A percentile compares a stretch with the other conserved stretches of the same genome.
These are phyloP conservation scores for zebrafish (Danio rerio) DNA, from an alignment of 2,113 vertebrate genomes.

Conservation along the genomic window DNA sequence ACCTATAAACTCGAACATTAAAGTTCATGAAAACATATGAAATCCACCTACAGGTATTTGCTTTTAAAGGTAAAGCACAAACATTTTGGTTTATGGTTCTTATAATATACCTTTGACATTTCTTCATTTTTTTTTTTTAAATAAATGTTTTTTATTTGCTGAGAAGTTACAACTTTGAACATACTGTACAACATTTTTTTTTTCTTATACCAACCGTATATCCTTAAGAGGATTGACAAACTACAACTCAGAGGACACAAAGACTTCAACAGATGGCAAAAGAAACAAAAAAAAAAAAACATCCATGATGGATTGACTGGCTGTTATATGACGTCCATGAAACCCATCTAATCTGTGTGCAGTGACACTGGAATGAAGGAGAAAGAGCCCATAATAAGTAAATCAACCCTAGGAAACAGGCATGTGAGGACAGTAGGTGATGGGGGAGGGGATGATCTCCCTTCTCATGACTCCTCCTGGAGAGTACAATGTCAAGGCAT, in stretches of 20 bases:
- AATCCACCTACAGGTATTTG: no score
- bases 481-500: constrained; percentile 12
- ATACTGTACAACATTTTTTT: no score
- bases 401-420: constrained; percentile 28
- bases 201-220: no score
- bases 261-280: constrained; percentile 27
- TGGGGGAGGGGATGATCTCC: neutral
- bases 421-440: neutral
- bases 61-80: no score
- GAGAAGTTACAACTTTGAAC: no score
- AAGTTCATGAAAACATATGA: no score
- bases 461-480: constrained; percentile 8
- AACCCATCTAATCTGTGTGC: constrained; percentile 46
- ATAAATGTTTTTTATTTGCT: no score
- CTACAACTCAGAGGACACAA: neutral
- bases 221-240: neutral
- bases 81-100: no score
- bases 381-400: constrained; percentile 44
- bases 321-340: neutral
- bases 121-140: no score
- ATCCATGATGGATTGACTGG: constrained; percentile 18
- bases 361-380: constrained; percentile 41
- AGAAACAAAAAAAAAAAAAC: constrained; percentile 1
- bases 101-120: no score
- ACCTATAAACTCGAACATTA: no score